A percentile compares a stretch with the other conserved stretches of the same genome.
Conservation (phyloP, 2,113 vertebrate genomes). For the Procapra przewalskii region DNA sequence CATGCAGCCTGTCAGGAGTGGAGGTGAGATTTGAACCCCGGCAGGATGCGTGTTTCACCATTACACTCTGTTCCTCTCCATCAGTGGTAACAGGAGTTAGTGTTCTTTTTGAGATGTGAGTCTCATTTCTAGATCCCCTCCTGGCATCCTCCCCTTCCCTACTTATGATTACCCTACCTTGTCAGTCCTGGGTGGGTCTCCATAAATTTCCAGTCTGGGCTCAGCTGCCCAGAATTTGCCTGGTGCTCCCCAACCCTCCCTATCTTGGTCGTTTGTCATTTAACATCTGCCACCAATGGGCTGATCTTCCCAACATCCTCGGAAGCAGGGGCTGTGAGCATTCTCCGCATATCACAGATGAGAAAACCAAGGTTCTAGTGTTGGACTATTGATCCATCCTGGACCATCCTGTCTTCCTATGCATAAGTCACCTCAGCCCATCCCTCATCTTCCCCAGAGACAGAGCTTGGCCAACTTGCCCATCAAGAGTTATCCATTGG, state of each 20-base stretch:
- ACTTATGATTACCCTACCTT: background rate
- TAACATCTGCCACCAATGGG: background rate
- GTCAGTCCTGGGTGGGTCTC: background rate
- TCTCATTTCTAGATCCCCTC: background rate
- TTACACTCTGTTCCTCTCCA: background rate
- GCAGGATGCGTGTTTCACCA: background rate
- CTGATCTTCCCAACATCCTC: background rate
- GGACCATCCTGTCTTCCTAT: background rate
- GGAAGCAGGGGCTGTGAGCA: background rate
- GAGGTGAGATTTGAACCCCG: background rate
- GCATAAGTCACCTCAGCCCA: background rate
- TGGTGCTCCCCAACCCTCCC: background rate
- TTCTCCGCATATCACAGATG: background rate
- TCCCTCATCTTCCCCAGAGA: background rate
- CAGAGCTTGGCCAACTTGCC: background rate
- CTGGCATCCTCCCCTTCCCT: background rate
- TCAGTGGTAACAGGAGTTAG: background rate
- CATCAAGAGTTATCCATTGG: fast-evolving
- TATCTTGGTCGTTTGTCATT: too few species aligned
- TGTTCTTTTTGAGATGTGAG: background rate
- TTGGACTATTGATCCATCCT: background rate
- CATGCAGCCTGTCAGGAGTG: background rate
- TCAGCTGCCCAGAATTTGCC: background rate
- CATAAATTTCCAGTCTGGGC: background rate
- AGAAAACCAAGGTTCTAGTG: background rate